A percentile compares a stretch with the other conserved stretches of the same genome.
Evolutionary conservation across 2,888 invertebrate species (phyloP).

Genomic region (Dolichopus griseipennis): DNA sequence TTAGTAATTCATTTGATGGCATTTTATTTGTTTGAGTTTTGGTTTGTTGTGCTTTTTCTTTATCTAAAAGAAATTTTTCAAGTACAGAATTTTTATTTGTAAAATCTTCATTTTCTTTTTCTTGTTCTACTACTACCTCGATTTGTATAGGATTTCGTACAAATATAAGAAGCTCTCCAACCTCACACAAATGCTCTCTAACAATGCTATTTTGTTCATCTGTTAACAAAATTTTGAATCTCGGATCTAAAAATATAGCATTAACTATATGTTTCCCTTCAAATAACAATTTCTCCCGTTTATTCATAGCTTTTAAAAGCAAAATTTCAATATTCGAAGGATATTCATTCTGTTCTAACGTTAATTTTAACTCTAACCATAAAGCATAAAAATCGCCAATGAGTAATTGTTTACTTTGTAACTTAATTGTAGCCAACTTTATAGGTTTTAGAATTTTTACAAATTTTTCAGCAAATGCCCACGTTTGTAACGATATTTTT

Average conservation of each 20-base stretch:
- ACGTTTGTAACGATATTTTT: not conserved
- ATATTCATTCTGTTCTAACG: conserved; percentile 8
- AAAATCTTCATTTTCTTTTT: too few relatives aligned
- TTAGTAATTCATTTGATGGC: too few relatives aligned
- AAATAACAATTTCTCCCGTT: conserved; percentile 7
- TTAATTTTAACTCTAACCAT: conserved; percentile 8
- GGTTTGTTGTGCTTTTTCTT: too few relatives aligned
- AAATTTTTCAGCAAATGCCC: conserved; percentile 8
- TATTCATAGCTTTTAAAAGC: not conserved
- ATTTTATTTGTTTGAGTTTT: too few relatives aligned
- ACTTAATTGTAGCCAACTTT: conserved; percentile 8
- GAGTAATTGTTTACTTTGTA: conserved; percentile 6
- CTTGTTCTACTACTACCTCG: too few relatives aligned
- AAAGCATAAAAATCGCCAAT: conserved; percentile 10
- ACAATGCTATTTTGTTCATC: too few relatives aligned
- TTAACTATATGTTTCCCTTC: conserved; percentile 8
- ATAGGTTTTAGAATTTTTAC: not conserved
- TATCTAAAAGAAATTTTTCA: too few relatives aligned
- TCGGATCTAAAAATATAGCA: conserved; percentile 9
- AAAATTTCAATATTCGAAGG: conserved; percentile 8
- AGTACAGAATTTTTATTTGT: too few relatives aligned
- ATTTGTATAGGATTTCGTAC: too few relatives aligned
- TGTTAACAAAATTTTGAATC: conserved; percentile 7
- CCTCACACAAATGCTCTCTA: too few relatives aligned
- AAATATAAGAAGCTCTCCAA: too few relatives aligned